These are phyloP conservation scores for Cuculus canorus DNA, from an alignment of 2,797 vertebrate species.

Conservation along the genomic window DNA sequence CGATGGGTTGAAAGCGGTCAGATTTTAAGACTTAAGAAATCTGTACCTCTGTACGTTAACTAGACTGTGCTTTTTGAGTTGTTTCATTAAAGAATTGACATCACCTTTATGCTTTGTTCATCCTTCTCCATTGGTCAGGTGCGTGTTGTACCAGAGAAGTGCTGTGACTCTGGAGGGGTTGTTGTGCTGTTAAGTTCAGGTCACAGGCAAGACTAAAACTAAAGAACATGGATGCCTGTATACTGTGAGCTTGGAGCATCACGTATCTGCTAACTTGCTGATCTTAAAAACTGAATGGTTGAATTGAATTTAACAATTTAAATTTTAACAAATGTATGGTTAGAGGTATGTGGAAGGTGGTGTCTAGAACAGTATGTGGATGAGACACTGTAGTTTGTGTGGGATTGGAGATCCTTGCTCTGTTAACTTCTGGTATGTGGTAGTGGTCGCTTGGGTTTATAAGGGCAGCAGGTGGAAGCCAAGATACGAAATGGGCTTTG, in stretches of 20 bases:
- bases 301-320: no score
- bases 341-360: neutral
- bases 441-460: neutral
- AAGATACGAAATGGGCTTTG: neutral
- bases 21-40: neutral
- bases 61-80: neutral
- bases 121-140: neutral
- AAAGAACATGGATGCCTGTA: neutral
- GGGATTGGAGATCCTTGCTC: neutral
- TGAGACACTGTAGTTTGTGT: neutral
- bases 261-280: neutral
- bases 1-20: neutral
- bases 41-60: neutral
- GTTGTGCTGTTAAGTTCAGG: neutral
- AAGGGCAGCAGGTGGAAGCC: neutral
- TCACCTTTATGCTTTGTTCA: neutral
- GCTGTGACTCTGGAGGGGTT: neutral
- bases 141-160: neutral
- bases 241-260: neutral
- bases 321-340: neutral
- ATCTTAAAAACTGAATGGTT: neutral
- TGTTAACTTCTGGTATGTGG: neutral
- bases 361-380: rapidly evolving
- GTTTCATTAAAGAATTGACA: neutral
- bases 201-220: neutral